These are phyloP conservation scores for Latrodectus geometricus DNA, from an alignment of 1,140 invertebrate genomes.

Conservation along the genomic window DNA sequence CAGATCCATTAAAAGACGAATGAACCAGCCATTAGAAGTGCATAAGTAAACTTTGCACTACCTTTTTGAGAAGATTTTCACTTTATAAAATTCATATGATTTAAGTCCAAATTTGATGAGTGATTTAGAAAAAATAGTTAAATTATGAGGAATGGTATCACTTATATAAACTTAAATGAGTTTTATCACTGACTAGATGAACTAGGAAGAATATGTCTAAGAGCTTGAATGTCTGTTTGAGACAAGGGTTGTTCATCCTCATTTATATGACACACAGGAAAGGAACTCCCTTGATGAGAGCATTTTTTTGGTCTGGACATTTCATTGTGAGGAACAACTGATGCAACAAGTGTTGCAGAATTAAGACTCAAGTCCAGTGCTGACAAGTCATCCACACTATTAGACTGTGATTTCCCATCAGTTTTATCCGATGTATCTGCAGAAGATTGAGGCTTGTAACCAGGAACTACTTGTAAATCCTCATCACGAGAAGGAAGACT, in stretches of 20 bases:
- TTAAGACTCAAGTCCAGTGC: too few species aligned
- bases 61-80: too few species aligned
- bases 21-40: too few species aligned
- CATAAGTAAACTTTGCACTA: too few species aligned
- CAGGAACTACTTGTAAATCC: neutral
- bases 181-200: conserved; percentile 1
- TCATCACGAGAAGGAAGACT: neutral
- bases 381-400: neutral
- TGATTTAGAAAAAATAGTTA: too few species aligned
- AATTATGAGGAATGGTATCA: too few species aligned
- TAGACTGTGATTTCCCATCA: neutral
- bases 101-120: too few species aligned
- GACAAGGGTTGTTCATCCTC: conserved; percentile 64
- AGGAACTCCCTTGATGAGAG: neutral
- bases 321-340: neutral
- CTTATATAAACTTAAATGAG: too few species aligned
- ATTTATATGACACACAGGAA: conserved; percentile 60
- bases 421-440: neutral
- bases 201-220: conserved; percentile 46
- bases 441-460: neutral
- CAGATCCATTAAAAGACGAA: too few species aligned
- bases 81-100: too few species aligned
- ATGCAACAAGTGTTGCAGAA: neutral
- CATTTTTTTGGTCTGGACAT: neutral
- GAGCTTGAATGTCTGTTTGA: conserved; percentile 54